Percentiles rank a stretch among this genome's conserved stretches.
These are phyloP conservation scores for Caenorhabditis sp. DNA, from an alignment of 2,888 invertebrate species.

Conservation along the genomic window DNA sequence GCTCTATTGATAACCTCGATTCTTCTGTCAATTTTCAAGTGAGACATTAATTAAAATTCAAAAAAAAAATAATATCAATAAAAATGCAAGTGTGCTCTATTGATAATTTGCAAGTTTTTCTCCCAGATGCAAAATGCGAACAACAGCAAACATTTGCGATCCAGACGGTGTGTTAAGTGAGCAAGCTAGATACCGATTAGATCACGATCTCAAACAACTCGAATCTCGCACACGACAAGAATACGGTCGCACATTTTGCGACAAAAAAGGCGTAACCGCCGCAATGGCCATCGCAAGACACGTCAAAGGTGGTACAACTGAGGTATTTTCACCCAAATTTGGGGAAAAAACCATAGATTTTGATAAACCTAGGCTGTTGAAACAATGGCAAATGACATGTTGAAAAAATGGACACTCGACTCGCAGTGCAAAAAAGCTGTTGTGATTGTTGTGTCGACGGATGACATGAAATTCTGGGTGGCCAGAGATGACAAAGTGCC, in stretches of 20 bases:
- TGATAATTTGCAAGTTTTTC: too few species aligned
- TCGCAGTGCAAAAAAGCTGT: constrained; percentile 64
- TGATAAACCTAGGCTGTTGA: constrained; percentile 52
- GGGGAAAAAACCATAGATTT: neutral
- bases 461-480: constrained; percentile 67
- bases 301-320: constrained; percentile 59
- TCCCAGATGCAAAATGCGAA: constrained; percentile 52
- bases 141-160: constrained; percentile 62
- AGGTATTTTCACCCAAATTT: constrained; percentile 19
- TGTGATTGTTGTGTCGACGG: constrained; percentile 55
- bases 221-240: constrained; percentile 62
- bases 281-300: constrained; percentile 63
- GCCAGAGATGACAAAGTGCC: constrained; percentile 64
- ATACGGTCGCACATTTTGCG: constrained; percentile 59
- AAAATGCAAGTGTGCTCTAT: too few species aligned
- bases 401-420: constrained; percentile 61
- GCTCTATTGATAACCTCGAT: too few species aligned
- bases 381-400: constrained; percentile 64
- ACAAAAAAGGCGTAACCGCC: constrained; percentile 66
- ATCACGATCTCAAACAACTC: constrained; percentile 63
- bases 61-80: too few species aligned
- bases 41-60: too few species aligned
- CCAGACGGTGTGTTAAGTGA: constrained; percentile 66
- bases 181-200: constrained; percentile 58
- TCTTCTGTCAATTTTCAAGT: too few species aligned